Evolutionary conservation across 2,888 invertebrate genomes (phyloP).

Genomic region (Bhutanitis thaidina): DNA sequence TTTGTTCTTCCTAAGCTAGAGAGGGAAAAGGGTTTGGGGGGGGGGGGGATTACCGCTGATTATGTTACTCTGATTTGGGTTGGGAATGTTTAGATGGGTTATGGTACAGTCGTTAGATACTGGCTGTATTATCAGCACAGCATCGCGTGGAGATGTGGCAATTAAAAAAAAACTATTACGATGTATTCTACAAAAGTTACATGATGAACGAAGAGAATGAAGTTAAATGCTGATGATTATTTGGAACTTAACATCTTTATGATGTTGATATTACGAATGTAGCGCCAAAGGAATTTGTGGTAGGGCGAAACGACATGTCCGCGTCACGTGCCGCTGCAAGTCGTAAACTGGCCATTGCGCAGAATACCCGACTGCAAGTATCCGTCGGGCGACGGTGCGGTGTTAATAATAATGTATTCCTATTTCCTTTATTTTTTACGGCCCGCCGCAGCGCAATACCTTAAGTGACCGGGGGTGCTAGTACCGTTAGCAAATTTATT

Average conservation of each 20-base stretch:
- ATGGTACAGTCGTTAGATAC: too few species aligned
- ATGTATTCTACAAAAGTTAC: too few species aligned
- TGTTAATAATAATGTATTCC: slow-evolving; percentile 44
- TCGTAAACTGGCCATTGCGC: slow-evolving; percentile 37
- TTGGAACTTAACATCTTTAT: not conserved
- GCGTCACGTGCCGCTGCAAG: slow-evolving; percentile 29
- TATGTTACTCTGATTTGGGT: too few species aligned
- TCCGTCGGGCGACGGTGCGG: slow-evolving; percentile 1
- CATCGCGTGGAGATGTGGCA: too few species aligned
- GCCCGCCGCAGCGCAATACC: slow-evolving; percentile 29
- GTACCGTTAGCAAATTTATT: slow-evolving; percentile 18
- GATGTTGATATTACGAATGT: not conserved
- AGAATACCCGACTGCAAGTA: slow-evolving; percentile 29
- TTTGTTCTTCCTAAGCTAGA: too few species aligned
- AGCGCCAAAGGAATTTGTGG: not conserved
- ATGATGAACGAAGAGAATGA: too few species aligned
- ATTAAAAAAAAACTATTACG: too few species aligned
- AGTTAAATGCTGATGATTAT: too few species aligned
- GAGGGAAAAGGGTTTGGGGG: too few species aligned
- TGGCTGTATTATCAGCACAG: too few species aligned
- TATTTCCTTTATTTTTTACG: slow-evolving; percentile 33
- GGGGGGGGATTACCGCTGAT: too few species aligned
- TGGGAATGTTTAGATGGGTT: too few species aligned
- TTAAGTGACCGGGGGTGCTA: slow-evolving; percentile 31
- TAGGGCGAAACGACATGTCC: not conserved